Evolutionary conservation across 23 tunicate species (phyloP).

Genomic region (Halocynthia aurantium): DNA sequence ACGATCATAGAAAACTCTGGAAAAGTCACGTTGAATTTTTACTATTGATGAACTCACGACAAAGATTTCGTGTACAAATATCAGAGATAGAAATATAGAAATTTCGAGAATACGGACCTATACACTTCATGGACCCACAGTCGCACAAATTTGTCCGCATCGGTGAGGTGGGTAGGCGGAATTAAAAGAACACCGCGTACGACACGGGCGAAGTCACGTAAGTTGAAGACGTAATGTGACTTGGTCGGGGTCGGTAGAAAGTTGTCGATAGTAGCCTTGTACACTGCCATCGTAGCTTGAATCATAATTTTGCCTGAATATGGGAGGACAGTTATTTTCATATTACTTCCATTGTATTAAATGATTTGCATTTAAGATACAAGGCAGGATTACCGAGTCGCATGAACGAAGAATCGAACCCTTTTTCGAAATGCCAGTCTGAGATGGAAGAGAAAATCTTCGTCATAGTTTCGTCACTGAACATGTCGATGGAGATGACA

Average conservation of each 20-base stretch:
- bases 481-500: conserved; percentile 74
- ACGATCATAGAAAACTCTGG: conserved; percentile 95
- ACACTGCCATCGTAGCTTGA: conserved; percentile 94
- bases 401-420: conserved; percentile 65
- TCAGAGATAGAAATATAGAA: neutral
- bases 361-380: neutral
- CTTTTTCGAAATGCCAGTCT: conserved; percentile 78
- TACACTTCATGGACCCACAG: conserved; percentile 96
- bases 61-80: neutral
- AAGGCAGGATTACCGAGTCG: conserved; percentile 45
- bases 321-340: no score
- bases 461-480: conserved; percentile 71
- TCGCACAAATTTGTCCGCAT: conserved; percentile 78
- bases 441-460: conserved; percentile 76
- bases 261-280: conserved; percentile 67
- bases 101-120: conserved; percentile 30
- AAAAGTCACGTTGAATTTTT: neutral
- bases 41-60: neutral
- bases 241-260: conserved; percentile 94
- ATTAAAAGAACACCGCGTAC: conserved; percentile 80
- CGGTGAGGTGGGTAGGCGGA: conserved; percentile 48
- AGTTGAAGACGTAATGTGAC: conserved; percentile 95
- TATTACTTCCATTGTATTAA: no score
- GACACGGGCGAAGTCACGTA: conserved; percentile 90
- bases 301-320: conserved; percentile 73